A percentile compares a stretch with the other conserved stretches of the same genome.
phyloP scores from a whole-genome alignment of 2,888 invertebrate genomes.

The Urechis unicinctus region DNA sequence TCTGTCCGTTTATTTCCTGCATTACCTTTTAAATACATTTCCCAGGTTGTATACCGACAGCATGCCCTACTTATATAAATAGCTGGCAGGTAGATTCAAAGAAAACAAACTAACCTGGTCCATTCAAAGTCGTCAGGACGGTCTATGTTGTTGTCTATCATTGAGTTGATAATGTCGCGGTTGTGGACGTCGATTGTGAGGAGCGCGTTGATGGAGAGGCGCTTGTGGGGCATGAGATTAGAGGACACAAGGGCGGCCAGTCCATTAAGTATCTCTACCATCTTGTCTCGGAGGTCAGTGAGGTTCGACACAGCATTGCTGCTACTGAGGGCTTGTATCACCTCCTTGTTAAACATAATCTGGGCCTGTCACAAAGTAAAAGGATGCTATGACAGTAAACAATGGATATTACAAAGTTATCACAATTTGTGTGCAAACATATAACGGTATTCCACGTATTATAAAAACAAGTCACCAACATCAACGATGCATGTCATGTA shows the following conservation, averaged over 20 bases:
- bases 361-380: constrained; percentile 31
- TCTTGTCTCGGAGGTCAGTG: constrained; percentile 29
- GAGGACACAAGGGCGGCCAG: constrained; percentile 42
- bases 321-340: constrained; percentile 30
- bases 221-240: constrained; percentile 32
- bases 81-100: too few relatives aligned
- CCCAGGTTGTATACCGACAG: too few relatives aligned
- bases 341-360: constrained; percentile 46
- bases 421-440: too few relatives aligned
- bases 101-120: constrained; percentile 39
- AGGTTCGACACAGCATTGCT: constrained; percentile 25
- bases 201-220: constrained; percentile 46
- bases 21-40: too few relatives aligned
- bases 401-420: too few relatives aligned
- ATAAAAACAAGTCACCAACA: too few relatives aligned
- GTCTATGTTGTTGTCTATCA: constrained; percentile 37
- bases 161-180: constrained; percentile 40
- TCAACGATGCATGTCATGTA: too few relatives aligned
- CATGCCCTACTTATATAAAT: too few relatives aligned
- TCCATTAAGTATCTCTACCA: constrained; percentile 29
- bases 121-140: constrained; percentile 46
- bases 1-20: too few relatives aligned
- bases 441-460: too few relatives aligned
- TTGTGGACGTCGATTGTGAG: constrained; percentile 49
- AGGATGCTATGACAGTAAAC: too few relatives aligned